Evolutionary conservation across 2,888 invertebrate species (phyloP), one percentile per base, ranked within the genome.

Genomic region (Euplexia lucipara): DNA sequence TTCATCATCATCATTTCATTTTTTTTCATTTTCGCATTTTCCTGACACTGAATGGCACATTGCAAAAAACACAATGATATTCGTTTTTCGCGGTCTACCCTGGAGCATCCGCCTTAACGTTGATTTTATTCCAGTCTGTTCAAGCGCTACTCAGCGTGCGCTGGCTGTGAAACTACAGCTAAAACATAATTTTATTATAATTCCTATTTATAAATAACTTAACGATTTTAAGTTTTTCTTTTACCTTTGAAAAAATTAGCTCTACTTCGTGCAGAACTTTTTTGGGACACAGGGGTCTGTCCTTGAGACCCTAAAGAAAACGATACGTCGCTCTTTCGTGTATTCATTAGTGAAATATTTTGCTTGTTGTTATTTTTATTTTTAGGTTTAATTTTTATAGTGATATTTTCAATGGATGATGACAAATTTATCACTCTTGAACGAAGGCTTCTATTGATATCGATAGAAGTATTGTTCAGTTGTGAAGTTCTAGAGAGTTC

Each of bases 251-350:
- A 68, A 45, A 61, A 68, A 41, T 52, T 37, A 0, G 57, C 42
- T 72, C 53, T 53, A 49, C 32, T 71, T 44, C 35, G 42, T 22
- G 53, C 35, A n/a, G 60, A 42, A 20, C 32, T 57, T 47, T 57
- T 77, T 42, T 70, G 65, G 5, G 59, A 39, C 30, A 66, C 37
- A 26, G 73, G 62, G 34, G 69, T 71, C 9, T 65, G 63, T 59
- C 70, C 66, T 26, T 53, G 54, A 8, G 65, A 20, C 10, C 61
- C 22, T 42, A 84, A 44, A 1, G 82, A 74, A 66, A 83, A 84
- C 8, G 84, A 82, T 12, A 84, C 37, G 39, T 83, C 75, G 63
- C 84, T 84, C 10, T 52, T 67, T 20, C 75, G 68, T 8, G 57
- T 49, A 16, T 63, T 66, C 1, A 66, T 61, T 57, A 64, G 26